phyloP scores from a whole-genome alignment of 2,797 vertebrate species.

The Sebastes diaconus region DNA sequence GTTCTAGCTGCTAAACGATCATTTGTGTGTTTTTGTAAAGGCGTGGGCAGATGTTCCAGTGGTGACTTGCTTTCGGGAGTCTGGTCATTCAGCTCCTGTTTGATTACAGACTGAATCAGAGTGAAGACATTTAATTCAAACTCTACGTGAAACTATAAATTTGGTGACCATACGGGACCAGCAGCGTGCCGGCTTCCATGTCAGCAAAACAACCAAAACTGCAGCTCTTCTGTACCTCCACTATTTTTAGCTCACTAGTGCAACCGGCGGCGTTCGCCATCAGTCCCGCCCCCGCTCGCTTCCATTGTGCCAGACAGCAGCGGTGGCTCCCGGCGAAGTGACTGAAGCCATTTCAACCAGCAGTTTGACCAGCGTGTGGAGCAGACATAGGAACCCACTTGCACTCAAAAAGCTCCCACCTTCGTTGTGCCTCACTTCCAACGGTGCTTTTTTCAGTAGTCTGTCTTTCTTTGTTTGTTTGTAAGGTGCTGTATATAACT shows the following conservation, averaged over 20 bases:
- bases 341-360: constrained; percentile 54
- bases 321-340: constrained; percentile 5
- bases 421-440: constrained; percentile 95
- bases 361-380: constrained; percentile 67
- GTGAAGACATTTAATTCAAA: neutral
- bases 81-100: neutral
- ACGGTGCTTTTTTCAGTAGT: constrained; percentile 94
- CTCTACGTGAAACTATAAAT: neutral
- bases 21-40: neutral
- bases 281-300: neutral
- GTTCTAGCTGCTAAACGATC: neutral
- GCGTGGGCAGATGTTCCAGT: neutral
- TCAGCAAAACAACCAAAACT: neutral
- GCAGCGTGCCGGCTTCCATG: neutral
- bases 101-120: constrained; percentile 13
- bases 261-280: neutral
- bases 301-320: constrained; percentile 46
- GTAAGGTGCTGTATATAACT: constrained; percentile 97
- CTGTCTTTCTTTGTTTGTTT: constrained; percentile 86
- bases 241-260: neutral
- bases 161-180: neutral
- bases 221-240: constrained; percentile 1
- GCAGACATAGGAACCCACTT: constrained; percentile 86
- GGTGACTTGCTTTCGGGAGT: neutral
- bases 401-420: constrained; percentile 86